Conservation (phyloP, 2,797 vertebrate genomes). For the Eremophila alpestris region DNA sequence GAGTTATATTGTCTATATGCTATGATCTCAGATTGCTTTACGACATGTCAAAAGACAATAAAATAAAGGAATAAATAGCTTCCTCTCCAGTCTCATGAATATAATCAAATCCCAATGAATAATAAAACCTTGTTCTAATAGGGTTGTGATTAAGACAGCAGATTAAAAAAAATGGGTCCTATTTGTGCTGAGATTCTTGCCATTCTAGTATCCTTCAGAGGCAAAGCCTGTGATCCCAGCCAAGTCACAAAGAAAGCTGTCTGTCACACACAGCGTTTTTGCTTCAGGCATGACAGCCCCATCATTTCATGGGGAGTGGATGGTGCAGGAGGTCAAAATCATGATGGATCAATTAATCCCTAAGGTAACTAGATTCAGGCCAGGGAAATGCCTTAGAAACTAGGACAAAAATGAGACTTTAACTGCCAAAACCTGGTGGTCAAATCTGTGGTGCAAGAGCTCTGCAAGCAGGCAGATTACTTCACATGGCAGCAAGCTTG, state of each 20-base stretch:
- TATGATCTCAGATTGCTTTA: not conserved
- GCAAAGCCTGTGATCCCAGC: slow-evolving; percentile 54
- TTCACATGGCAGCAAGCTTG: not conserved
- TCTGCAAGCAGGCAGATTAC: not conserved
- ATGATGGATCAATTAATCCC: slow-evolving; percentile 72
- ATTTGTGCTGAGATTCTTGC: slow-evolving; percentile 62
- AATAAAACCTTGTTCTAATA: slow-evolving; percentile 53
- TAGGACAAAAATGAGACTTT: slow-evolving; percentile 5
- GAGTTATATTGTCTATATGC: not conserved
- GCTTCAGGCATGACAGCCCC: slow-evolving; percentile 67
- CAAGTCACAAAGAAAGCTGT: slow-evolving; percentile 68
- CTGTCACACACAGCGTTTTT: slow-evolving; percentile 52
- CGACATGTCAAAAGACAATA: not conserved
- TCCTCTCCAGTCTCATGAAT: slow-evolving; percentile 38
- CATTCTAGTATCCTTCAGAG: slow-evolving; percentile 47
- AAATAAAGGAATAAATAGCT: slow-evolving; percentile 27
- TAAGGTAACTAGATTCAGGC: slow-evolving; percentile 59
- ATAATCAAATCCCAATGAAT: slow-evolving; percentile 58
- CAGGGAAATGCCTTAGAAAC: slow-evolving; percentile 40
- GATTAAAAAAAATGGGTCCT: slow-evolving; percentile 40
- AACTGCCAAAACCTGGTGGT: not conserved
- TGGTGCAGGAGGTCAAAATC: slow-evolving; percentile 67
- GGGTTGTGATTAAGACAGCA: slow-evolving; percentile 59
- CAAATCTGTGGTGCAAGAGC: not conserved
- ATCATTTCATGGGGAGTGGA: slow-evolving; percentile 65